Evolutionary conservation across 2,797 vertebrate genomes (phyloP).

Genomic region (Gadopsis bispinosus): DNA sequence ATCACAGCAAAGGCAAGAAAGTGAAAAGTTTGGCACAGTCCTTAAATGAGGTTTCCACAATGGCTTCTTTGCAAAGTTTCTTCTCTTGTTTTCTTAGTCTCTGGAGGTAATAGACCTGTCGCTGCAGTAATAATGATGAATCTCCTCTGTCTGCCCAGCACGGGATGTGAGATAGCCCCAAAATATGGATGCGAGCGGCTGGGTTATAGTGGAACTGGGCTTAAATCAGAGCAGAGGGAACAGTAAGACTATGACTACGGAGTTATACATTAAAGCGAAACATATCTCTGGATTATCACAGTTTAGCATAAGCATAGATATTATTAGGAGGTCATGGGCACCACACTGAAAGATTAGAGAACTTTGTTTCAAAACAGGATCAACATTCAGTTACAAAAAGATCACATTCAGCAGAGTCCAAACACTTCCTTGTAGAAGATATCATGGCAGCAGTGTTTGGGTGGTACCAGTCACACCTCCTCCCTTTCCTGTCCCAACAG

Average conservation of each 20-base stretch:
- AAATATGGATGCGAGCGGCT: constrained; percentile 72
- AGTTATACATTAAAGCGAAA: constrained; percentile 75
- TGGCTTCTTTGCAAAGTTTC: constrained; percentile 70
- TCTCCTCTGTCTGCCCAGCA: constrained; percentile 69
- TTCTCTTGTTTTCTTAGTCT: constrained; percentile 79
- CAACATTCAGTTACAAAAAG: constrained; percentile 33
- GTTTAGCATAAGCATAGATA: constrained; percentile 39
- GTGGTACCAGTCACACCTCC: constrained; percentile 47
- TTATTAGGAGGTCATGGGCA: constrained; percentile 21
- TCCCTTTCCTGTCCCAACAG: constrained; percentile 53
- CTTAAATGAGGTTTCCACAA: constrained; percentile 67
- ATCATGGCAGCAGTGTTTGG: background rate
- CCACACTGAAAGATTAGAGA: constrained; percentile 9
- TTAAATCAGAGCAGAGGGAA: constrained; percentile 67
- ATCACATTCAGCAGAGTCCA: constrained; percentile 17
- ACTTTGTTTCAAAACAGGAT: constrained; percentile 4
- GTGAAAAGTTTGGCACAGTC: constrained; percentile 55
- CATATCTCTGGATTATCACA: constrained; percentile 39
- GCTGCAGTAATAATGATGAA: constrained; percentile 85
- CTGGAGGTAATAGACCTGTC: constrained; percentile 86
- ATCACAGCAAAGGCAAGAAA: constrained; percentile 44
- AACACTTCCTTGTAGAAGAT: constrained; percentile 34
- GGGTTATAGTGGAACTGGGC: constrained; percentile 55
- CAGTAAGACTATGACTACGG: constrained; percentile 65
- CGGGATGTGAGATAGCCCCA: constrained; percentile 63